These are phyloP conservation scores for Solea senegalensis DNA, from an alignment of 2,113 vertebrate genomes.

Conservation along the genomic window DNA sequence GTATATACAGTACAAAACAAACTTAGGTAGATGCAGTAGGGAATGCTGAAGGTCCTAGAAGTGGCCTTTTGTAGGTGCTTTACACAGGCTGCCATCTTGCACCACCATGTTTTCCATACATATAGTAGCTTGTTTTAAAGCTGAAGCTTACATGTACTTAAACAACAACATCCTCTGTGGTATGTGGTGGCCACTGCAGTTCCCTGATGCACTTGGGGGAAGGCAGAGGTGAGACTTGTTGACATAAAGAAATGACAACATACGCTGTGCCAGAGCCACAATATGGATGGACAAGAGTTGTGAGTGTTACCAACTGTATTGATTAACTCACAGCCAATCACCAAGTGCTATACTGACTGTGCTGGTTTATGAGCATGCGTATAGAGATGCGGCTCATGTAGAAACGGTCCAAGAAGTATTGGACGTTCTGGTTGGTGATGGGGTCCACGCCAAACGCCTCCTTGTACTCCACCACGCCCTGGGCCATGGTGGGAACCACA, in stretches of 20 bases:
- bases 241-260: not conserved
- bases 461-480: slow-evolving; percentile 96
- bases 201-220: too few relatives aligned
- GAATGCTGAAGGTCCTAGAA: too few relatives aligned
- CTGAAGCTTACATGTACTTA: too few relatives aligned
- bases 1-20: not conserved
- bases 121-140: too few relatives aligned
- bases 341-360: slow-evolving; percentile 88
- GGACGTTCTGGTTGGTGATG: slow-evolving; percentile 95
- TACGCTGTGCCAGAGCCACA: not conserved
- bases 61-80: too few relatives aligned
- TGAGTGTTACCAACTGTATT: slow-evolving; percentile 35
- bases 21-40: not conserved
- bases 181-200: too few relatives aligned
- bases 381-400: slow-evolving; percentile 99
- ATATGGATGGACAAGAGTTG: not conserved
- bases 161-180: too few relatives aligned
- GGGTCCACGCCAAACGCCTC: slow-evolving; percentile 91
- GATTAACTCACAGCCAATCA: slow-evolving; percentile 67
- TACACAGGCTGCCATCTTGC: too few relatives aligned
- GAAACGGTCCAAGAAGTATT: slow-evolving; percentile 98
- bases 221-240: too few relatives aligned
- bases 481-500: slow-evolving; percentile 96
- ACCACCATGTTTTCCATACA: too few relatives aligned
- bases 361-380: slow-evolving; percentile 98